Evolutionary conservation across 2,113 vertebrate genomes (phyloP).

Genomic region (Grantiella picta): DNA sequence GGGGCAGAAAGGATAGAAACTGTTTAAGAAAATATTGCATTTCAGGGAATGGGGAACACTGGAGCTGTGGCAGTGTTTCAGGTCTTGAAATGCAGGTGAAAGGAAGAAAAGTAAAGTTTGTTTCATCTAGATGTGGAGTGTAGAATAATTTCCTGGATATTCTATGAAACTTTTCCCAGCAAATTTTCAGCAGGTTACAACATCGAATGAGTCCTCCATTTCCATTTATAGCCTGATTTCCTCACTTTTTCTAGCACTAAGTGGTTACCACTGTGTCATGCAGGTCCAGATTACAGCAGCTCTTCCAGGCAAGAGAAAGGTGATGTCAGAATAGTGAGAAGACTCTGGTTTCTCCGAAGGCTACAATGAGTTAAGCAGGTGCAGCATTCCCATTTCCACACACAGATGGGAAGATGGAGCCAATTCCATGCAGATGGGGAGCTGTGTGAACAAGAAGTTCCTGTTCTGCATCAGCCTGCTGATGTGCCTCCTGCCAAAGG

Average conservation of each 20-base stretch:
- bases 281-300: background rate
- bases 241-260: background rate
- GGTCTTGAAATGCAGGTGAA: background rate
- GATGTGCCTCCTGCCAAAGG: background rate
- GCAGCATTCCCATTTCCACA: background rate
- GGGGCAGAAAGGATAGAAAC: background rate
- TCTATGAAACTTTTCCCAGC: background rate
- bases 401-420: background rate
- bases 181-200: background rate
- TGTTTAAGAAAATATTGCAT: background rate
- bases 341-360: background rate
- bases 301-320: background rate
- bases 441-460: constrained; percentile 53
- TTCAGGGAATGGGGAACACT: background rate
- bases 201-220: background rate
- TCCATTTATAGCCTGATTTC: background rate
- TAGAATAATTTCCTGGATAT: background rate
- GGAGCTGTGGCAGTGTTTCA: background rate
- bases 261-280: background rate
- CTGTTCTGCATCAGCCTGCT: constrained; percentile 62
- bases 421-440: constrained; percentile 27
- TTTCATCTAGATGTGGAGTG: background rate
- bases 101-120: background rate
- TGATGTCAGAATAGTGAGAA: background rate
- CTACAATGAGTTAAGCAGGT: background rate